Evolutionary conservation across 1,140 invertebrate genomes (phyloP), one percentile per base, ranked within the genome.

Genomic region (Capitella teleta): DNA sequence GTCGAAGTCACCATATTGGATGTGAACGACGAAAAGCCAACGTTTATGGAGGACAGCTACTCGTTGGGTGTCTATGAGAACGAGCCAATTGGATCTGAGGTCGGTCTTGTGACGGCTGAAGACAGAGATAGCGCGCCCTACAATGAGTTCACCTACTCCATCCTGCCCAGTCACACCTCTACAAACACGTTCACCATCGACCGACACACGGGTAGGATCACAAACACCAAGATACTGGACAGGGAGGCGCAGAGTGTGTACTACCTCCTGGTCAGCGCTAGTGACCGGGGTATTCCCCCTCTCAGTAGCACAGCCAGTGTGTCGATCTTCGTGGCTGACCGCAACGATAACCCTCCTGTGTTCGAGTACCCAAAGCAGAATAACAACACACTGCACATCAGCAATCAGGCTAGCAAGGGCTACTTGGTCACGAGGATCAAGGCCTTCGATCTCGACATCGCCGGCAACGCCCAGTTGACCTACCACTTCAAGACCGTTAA

Each of bases 361-460:
- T 49, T 53, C 18, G 47, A 48, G 10, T 53, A 42, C 21, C 52
- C 52, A 2, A 42, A 46, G 16, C 12, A 25, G n/a, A 19, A 10
- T 21, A 53, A 53, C 40, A 48, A 38, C 24, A 49, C 52, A 8
- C 19, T 53, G 1, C 16, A 43, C 24, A 24, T 53, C 4, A 46
- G 41, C 21, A 42, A 40, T 14, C 53, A 28, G 12, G 42, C 42
- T 16, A 49, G 28, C 8, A 32, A 32, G 5, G 44, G 52, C 19
- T 41, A 41, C 40, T 36, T 53, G 3, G 23, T 53, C 40, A 37
- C 51, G 38, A 2, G 50, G 34, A 12, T 55, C 24, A 26, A 23
- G 2, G 53, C 53, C 16, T 24, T 38, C 2, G 53, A 55, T 30
- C n/a, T 32, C 18, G 53, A 55, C 44, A 23, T 55, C 51, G 48